Evolutionary conservation across 2,888 invertebrate species (phyloP).

Genomic region (Digitonthophagus gazella): DNA sequence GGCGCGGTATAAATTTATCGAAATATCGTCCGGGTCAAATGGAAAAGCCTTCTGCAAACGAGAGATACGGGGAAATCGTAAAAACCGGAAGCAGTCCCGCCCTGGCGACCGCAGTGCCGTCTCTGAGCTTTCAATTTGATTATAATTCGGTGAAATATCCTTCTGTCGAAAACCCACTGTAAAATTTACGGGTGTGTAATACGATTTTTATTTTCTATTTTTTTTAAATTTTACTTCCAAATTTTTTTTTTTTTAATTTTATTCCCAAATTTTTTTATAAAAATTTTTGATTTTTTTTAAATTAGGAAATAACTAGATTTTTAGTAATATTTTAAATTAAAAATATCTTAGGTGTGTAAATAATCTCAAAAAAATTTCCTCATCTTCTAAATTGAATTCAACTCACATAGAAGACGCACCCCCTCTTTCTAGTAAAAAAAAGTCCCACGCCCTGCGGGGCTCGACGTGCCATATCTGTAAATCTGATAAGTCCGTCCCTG

Average conservation of each 20-base stretch:
- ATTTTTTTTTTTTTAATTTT: no score
- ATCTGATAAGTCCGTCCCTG: conserved; percentile 15
- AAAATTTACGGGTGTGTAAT: background rate
- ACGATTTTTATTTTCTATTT: background rate
- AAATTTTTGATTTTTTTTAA: no score
- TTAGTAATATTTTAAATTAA: no score
- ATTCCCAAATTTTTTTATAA: no score
- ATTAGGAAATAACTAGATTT: no score
- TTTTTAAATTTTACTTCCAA: background rate
- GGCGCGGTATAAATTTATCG: background rate
- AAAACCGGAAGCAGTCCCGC: background rate
- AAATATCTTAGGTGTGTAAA: no score
- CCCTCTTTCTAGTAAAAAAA: background rate
- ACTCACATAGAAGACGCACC: background rate
- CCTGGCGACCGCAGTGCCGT: background rate
- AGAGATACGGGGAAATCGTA: background rate
- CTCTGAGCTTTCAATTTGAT: conserved; percentile 14
- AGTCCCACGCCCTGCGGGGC: background rate
- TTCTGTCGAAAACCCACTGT: background rate
- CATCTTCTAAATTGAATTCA: background rate
- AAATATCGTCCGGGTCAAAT: background rate
- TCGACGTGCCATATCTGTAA: conserved; percentile 16
- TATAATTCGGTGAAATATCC: conserved; percentile 15
- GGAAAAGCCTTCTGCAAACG: background rate
- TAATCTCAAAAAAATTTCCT: no score